Conservation (phyloP, 2,113 vertebrate species). For the Esox niger region DNA sequence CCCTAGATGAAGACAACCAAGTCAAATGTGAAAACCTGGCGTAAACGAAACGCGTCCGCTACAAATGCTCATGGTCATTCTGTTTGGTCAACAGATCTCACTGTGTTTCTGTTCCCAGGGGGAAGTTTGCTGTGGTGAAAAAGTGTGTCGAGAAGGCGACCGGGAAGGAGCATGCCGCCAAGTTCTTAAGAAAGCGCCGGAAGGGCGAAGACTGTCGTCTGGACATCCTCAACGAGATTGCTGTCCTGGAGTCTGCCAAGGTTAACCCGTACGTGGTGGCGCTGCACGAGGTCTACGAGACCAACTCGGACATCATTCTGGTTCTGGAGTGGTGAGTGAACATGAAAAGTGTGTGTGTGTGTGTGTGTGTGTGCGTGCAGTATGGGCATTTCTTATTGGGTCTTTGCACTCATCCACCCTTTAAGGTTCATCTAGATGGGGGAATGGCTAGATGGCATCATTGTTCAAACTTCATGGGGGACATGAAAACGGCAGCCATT, state of each 20-base stretch:
- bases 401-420: background rate
- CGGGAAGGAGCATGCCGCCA: conserved; percentile 88
- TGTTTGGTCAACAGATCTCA: conserved; percentile 35
- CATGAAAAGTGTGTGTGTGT: background rate
- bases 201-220: conserved; percentile 90
- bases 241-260: conserved; percentile 86
- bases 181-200: conserved; percentile 92
- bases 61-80: conserved; percentile 30
- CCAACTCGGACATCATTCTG: conserved; percentile 85
- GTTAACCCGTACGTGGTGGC: conserved; percentile 86
- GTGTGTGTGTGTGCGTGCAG: background rate
- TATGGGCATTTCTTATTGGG: background rate
- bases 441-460: no score
- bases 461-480: no score
- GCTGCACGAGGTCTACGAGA: conserved; percentile 92
- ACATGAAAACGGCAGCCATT: no score
- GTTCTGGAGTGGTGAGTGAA: conserved; percentile 89
- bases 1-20: background rate
- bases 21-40: background rate
- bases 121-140: conserved; percentile 95
- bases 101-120: conserved; percentile 64
- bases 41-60: background rate
- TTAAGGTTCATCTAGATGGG: background rate
- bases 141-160: conserved; percentile 90
- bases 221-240: conserved; percentile 94